Percentiles rank a stretch among this genome's conserved stretches.
phyloP scores from a whole-genome alignment of 2,797 vertebrate species.

The Pagetopsis macropterus region DNA sequence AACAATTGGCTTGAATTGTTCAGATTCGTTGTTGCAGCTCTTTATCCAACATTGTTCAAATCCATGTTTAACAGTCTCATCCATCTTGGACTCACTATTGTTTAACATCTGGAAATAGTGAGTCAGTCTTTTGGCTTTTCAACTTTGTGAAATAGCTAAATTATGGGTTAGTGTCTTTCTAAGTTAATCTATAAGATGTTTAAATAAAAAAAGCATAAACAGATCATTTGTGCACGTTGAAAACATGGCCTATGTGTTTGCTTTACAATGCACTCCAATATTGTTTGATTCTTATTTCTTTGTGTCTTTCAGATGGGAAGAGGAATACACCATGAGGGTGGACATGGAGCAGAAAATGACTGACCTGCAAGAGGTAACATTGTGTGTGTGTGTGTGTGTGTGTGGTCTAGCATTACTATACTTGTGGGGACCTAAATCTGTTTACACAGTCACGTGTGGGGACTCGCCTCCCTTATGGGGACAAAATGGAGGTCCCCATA shows the following conservation, averaged over 20 bases:
- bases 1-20: no score
- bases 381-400: not conserved
- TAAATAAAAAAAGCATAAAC: not conserved
- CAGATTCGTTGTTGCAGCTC: no score
- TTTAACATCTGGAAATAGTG: not conserved
- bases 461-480: no score
- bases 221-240: no score
- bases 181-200: not conserved
- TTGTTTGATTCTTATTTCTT: conserved; percentile 4
- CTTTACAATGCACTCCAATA: not conserved
- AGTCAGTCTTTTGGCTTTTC: not conserved
- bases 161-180: not conserved
- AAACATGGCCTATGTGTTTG: not conserved
- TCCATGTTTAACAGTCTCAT: no score
- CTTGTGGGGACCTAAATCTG: no score
- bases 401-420: no score
- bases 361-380: conserved; percentile 92
- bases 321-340: conserved; percentile 92
- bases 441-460: no score
- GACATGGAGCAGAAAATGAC: conserved; percentile 92
- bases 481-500: no score
- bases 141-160: not conserved
- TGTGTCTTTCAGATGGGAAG: conserved; percentile 90
- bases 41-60: no score
- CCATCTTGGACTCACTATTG: no score